These are phyloP conservation scores for Hypomecis punctinalis DNA, from an alignment of 2,888 invertebrate genomes.

Conservation along the genomic window DNA sequence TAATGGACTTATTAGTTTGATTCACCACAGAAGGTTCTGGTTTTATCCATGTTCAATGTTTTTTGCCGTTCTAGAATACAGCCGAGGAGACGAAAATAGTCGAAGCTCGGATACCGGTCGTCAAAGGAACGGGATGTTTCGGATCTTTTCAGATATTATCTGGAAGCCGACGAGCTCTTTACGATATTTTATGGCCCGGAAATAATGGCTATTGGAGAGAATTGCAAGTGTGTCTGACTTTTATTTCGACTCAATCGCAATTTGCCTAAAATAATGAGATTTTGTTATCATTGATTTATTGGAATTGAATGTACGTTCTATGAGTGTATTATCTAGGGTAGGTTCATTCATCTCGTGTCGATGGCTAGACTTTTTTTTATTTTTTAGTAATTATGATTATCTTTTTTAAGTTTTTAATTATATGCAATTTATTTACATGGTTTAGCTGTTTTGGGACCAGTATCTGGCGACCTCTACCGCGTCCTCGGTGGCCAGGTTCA, in stretches of 20 bases:
- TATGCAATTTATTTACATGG: too few species aligned
- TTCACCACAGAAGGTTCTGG: too few species aligned
- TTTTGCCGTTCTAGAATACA: slow-evolving; percentile 45
- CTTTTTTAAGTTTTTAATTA: too few species aligned
- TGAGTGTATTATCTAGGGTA: too few species aligned
- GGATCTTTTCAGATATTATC: slow-evolving; percentile 39
- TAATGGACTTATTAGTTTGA: too few species aligned
- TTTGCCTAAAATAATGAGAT: slow-evolving; percentile 8
- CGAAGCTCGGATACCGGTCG: slow-evolving; percentile 40
- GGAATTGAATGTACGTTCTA: not conserved
- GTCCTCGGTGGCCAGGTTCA: too few species aligned
- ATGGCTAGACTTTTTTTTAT: too few species aligned
- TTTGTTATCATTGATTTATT: slow-evolving; percentile 1
- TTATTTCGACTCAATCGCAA: slow-evolving; percentile 18
- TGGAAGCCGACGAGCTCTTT: slow-evolving; percentile 31
- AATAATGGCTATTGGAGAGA: slow-evolving; percentile 24
- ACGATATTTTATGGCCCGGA: slow-evolving; percentile 31
- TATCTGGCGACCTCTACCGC: too few species aligned
- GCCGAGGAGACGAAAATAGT: slow-evolving; percentile 49
- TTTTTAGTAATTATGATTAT: too few species aligned
- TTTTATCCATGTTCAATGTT: too few species aligned
- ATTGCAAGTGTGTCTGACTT: slow-evolving; percentile 24
- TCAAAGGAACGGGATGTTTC: slow-evolving; percentile 48
- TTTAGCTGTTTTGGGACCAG: too few species aligned
- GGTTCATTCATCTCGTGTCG: too few species aligned